These are phyloP conservation scores for Siniperca undulata DNA, from an alignment of 2,797 vertebrate genomes.

Conservation along the genomic window DNA sequence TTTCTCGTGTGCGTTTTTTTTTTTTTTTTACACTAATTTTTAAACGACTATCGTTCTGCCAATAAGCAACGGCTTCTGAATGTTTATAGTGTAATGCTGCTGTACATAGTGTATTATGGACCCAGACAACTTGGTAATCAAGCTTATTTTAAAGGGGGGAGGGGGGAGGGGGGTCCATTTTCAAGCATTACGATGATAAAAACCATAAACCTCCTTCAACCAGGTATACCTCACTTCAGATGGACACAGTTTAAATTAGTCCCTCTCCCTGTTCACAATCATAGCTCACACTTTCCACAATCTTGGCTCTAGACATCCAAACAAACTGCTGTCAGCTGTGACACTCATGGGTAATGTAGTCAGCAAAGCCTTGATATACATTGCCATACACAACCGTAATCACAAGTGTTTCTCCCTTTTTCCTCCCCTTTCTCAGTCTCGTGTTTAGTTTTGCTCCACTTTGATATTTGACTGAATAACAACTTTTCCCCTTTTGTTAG, in stretches of 20 bases:
- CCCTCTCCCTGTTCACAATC: slow-evolving; percentile 62
- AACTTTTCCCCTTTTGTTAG: slow-evolving; percentile 5
- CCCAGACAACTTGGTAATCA: slow-evolving; percentile 86
- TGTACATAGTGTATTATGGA: slow-evolving; percentile 92
- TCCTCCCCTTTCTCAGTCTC: slow-evolving; percentile 72
- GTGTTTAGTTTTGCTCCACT: slow-evolving; percentile 56
- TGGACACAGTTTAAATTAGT: slow-evolving; percentile 72
- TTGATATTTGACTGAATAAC: slow-evolving; percentile 55
- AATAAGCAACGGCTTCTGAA: slow-evolving; percentile 99
- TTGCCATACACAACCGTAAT: slow-evolving; percentile 84
- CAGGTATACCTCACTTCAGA: slow-evolving; percentile 99
- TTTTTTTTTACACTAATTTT: slow-evolving; percentile 93
- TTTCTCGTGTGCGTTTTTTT: slow-evolving; percentile 85
- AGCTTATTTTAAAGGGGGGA: slow-evolving; percentile 78
- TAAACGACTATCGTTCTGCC: slow-evolving; percentile 96
- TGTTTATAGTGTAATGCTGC: slow-evolving; percentile 98
- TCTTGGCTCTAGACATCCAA: slow-evolving; percentile 37
- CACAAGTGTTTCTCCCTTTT: slow-evolving; percentile 83
- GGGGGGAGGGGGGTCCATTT: slow-evolving; percentile 86
- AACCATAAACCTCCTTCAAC: slow-evolving; percentile 96
- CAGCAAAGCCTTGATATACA: slow-evolving; percentile 81
- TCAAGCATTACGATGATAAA: slow-evolving; percentile 89
- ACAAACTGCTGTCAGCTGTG: slow-evolving; percentile 38
- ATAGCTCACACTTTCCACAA: slow-evolving; percentile 41
- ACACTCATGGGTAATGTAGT: slow-evolving; percentile 75